Evolutionary conservation across 2,888 invertebrate species (phyloP).

Genomic region (Bursaphelenchus okinawaensis): DNA sequence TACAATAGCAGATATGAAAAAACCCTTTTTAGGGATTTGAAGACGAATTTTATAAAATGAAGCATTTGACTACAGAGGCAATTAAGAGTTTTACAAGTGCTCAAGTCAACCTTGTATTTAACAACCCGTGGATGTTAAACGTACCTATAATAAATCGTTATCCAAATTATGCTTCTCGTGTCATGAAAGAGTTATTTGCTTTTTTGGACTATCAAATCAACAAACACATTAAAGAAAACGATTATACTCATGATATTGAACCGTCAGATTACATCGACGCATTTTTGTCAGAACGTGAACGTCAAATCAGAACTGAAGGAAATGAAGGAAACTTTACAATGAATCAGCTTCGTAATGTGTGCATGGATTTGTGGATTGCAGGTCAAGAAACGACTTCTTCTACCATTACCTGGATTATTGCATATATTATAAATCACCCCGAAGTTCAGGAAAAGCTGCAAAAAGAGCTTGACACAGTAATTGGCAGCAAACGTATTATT

Average conservation of each 20-base stretch:
- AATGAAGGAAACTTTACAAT: neutral
- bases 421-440: neutral
- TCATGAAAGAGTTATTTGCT: neutral
- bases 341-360: neutral
- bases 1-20: neutral
- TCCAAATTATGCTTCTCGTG: neutral
- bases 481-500: neutral
- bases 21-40: neutral
- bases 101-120: neutral
- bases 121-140: neutral
- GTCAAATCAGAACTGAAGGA: neutral
- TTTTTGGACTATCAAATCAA: neutral
- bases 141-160: neutral
- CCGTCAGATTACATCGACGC: neutral
- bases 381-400: neutral
- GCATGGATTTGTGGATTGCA: conserved; percentile 7
- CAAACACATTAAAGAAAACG: neutral
- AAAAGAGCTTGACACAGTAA: neutral
- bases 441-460: neutral
- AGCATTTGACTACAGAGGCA: neutral
- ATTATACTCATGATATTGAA: neutral
- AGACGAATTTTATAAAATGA: neutral
- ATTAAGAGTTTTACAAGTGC: neutral
- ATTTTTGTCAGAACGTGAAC: neutral
- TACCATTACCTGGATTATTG: neutral